Percentiles rank a stretch among this genome's conserved stretches.
Evolutionary conservation across 2,113 vertebrate species (phyloP).

Genomic region (Thalassoma bifasciatum): DNA sequence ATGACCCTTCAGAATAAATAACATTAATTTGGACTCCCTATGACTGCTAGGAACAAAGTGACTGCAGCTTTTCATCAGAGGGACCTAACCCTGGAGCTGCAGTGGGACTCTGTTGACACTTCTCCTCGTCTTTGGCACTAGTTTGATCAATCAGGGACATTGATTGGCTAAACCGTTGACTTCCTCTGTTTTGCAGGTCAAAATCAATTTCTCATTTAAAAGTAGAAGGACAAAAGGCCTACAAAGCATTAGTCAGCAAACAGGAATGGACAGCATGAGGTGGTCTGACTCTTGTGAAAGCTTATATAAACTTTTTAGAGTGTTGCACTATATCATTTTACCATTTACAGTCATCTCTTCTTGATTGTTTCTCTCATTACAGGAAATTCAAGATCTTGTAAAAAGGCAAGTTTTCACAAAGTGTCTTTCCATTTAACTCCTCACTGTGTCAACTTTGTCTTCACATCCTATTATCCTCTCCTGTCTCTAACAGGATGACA

Average conservation of each 20-base stretch:
- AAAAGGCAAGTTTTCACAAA: slow-evolving; percentile 75
- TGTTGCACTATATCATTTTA: background rate
- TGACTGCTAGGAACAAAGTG: slow-evolving; percentile 1
- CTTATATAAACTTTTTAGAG: slow-evolving; percentile 6
- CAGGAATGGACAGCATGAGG: background rate
- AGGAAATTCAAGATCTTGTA: slow-evolving; percentile 84
- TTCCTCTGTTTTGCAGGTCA: slow-evolving; percentile 35
- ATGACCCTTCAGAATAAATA: slow-evolving; percentile 11
- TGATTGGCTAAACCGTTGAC: slow-evolving; percentile 58
- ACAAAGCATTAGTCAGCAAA: slow-evolving; percentile 31
- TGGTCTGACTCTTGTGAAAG: background rate
- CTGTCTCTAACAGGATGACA: slow-evolving; percentile 4
- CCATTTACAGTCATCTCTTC: background rate
- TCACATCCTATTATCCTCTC: slow-evolving; percentile 4
- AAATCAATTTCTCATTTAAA: slow-evolving; percentile 73
- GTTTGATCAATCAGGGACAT: slow-evolving; percentile 57
- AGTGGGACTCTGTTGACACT: background rate
- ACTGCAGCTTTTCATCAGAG: slow-evolving; percentile 7
- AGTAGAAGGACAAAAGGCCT: slow-evolving; percentile 23
- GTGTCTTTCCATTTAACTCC: background rate
- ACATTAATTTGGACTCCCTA: background rate
- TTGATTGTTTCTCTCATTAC: slow-evolving; percentile 46
- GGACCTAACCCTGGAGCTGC: background rate
- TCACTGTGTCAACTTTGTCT: background rate
- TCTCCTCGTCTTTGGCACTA: slow-evolving; percentile 12